Conservation (phyloP, 2,888 invertebrate genomes). For the Drosophila koepferae region DNA sequence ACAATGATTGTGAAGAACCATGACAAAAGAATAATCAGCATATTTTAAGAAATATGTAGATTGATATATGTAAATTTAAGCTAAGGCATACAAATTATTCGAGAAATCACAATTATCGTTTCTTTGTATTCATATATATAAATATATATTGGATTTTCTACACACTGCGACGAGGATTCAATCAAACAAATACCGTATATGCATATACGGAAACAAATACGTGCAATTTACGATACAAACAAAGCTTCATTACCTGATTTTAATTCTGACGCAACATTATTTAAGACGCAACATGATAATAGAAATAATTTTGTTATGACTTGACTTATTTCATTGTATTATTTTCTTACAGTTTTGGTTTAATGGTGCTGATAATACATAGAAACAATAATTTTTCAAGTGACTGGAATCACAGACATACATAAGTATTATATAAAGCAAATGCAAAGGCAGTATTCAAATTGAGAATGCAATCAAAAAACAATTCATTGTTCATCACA, state of each 20-base stretch:
- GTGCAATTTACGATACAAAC: constrained; percentile 63
- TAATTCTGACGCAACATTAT: constrained; percentile 72
- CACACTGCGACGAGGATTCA: constrained; percentile 18
- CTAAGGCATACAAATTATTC: constrained; percentile 22
- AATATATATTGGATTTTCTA: constrained; percentile 4
- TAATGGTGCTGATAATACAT: constrained; percentile 63
- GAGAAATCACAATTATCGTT: constrained; percentile 24
- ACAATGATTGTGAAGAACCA: constrained; percentile 7
- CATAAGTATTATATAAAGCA: constrained; percentile 51
- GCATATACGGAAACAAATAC: constrained; percentile 44
- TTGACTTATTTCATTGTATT: constrained; percentile 7
- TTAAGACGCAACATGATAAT: constrained; percentile 55
- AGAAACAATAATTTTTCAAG: constrained; percentile 56
- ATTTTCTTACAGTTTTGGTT: constrained; percentile 30
- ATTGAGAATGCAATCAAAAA: constrained; percentile 39
- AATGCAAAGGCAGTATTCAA: constrained; percentile 60
- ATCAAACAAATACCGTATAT: constrained; percentile 5
- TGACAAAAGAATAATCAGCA: background rate
- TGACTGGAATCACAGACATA: constrained; percentile 35
- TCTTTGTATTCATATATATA: constrained; percentile 10
- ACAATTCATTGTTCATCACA: constrained; percentile 47
- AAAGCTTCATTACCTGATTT: constrained; percentile 81
- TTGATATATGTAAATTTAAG: constrained; percentile 7
- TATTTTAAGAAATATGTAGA: constrained; percentile 10
- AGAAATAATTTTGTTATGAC: constrained; percentile 71